phyloP scores from a whole-genome alignment of 1,140 invertebrate species.

The Drosophila rhopaloa region DNA sequence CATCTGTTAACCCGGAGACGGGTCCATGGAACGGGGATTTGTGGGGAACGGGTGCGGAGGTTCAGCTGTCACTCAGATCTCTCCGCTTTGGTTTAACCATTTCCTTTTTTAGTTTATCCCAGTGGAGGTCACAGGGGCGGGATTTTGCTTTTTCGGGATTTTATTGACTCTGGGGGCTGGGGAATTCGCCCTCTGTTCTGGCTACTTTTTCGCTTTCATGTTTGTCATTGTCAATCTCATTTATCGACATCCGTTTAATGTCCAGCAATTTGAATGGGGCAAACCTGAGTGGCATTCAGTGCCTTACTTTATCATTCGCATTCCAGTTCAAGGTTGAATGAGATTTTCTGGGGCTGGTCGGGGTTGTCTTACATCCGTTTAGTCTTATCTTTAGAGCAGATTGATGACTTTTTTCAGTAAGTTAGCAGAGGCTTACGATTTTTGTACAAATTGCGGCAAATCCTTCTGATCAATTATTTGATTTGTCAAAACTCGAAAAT shows the following conservation, averaged over 20 bases:
- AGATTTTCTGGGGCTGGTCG: slow-evolving; percentile 3
- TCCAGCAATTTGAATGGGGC: slow-evolving; percentile 67
- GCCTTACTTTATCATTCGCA: slow-evolving; percentile 40
- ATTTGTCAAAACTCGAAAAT: too few species aligned
- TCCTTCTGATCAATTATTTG: not conserved
- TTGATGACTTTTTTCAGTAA: slow-evolving; percentile 17
- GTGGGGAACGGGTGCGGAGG: slow-evolving; percentile 12
- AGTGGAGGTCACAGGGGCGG: slow-evolving; percentile 65
- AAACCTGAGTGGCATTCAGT: slow-evolving; percentile 43
- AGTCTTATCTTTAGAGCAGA: slow-evolving; percentile 15
- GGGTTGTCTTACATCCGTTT: slow-evolving; percentile 32
- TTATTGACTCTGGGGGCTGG: slow-evolving; percentile 62
- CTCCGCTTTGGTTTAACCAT: slow-evolving; percentile 69
- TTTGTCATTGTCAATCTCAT: slow-evolving; percentile 82
- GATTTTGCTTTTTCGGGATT: slow-evolving; percentile 62
- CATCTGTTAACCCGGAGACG: slow-evolving; percentile 70
- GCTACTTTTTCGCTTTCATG: slow-evolving; percentile 76
- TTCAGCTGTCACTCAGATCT: slow-evolving; percentile 45
- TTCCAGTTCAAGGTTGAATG: slow-evolving; percentile 53
- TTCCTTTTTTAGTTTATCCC: slow-evolving; percentile 52
- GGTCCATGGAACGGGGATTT: not conserved
- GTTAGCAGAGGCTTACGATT: slow-evolving; percentile 2
- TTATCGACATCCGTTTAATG: slow-evolving; percentile 80
- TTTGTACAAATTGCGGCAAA: not conserved
- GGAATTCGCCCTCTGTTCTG: slow-evolving; percentile 40